Base-by-base conservation (phyloP, 2,888 invertebrate species). In the Crioceris asparagi region DNA sequence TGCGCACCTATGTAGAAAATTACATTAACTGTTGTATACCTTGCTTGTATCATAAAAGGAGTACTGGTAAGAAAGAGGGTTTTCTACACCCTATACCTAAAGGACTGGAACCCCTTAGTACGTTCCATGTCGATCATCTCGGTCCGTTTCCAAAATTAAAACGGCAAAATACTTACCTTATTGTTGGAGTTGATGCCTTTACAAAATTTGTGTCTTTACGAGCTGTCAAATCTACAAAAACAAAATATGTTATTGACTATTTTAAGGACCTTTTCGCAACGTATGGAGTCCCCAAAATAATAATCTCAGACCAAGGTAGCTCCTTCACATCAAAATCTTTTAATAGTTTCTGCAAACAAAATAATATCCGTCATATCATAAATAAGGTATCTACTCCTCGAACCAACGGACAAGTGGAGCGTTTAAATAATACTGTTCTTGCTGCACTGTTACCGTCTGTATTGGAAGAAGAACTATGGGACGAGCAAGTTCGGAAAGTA, bases 91-190 rank as follows among this genome's bases (percentile, higher is more conserved):
- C 37, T 23, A 44, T 42, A 17, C 30, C 29, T 7, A 44, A 44
- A 39, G 32, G 35, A 3, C 10, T 17, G 6, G 18, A 14, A 29
- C 44, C 46, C 19, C 19, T 35, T 4, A 7, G 32, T 17, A 39
- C 32, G 2, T 32, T 44, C 14, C 46, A 44, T 38, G 35, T 45
- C 1, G 65, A 67, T 43, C 65, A 66, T 42, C 38, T 66, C 4
- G 63, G 64, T 3, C 64, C 62, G 7, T 66, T 65, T 40, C 49
- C 54, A 4, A 52, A 46, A n/a, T 57, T 52, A 25, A 51, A 45
- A 8, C 47, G 38, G 1, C 52, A 52, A n/a, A 62, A 63, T 37
- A 7, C 3, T 5, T 37, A 41, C 14, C 31, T 41, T 10, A 41
- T 37, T 4, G 40, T 29, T 19, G 37, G 27, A 17, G 32, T 36